Evolutionary conservation across 2,888 invertebrate genomes (phyloP), one percentile per base, ranked within the genome.

Genomic region (Nebria brevicollis): DNA sequence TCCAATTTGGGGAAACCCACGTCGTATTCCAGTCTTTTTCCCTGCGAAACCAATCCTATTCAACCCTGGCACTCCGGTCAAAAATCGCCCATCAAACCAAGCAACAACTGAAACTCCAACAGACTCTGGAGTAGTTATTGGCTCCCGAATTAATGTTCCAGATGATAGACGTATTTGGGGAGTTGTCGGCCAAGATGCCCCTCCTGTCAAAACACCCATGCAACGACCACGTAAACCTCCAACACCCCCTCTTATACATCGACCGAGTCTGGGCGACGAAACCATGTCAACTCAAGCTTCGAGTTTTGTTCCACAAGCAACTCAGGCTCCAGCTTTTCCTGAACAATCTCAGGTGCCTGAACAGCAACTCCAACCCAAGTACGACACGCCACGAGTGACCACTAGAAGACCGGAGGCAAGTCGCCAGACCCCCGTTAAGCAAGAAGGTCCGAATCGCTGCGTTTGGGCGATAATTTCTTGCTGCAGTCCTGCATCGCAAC

Each of bases 401-500:
- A 73, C 73, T 15, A 11, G 42, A 73, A 34, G 73, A 41, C 73
- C 73, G 10, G 73, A 3, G 6, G 26, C 68, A 8, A 68, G 42
- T 20, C 41, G 73, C 10, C 15, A 13, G 15, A 13, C 1, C 20
- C n/a, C 65, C 7, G n/a, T 8, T n/a, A 15, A 41, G 8, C 25
- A 26, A 26, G 43, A 79, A 66, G 90, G 90, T 34, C 90, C 93
- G 0, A 90, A 92, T 8, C 90, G 91, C 0, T 96, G 96, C 85
- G 93, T 94, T 0, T 93, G 94, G 92, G 95, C 95, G 0, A 94
- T 95, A 75, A 89, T 95, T 6, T 92, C 93, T 1, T 96, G 96
- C 86, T 96, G 96, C 85, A 90, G 92, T 0, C 88, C 89, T 0
- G 87, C 87, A 41, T 88, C 88, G n/a, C 89, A 88, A 82, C 87